phyloP scores from a whole-genome alignment of 2,888 invertebrate genomes.

The Agelastica alni region DNA sequence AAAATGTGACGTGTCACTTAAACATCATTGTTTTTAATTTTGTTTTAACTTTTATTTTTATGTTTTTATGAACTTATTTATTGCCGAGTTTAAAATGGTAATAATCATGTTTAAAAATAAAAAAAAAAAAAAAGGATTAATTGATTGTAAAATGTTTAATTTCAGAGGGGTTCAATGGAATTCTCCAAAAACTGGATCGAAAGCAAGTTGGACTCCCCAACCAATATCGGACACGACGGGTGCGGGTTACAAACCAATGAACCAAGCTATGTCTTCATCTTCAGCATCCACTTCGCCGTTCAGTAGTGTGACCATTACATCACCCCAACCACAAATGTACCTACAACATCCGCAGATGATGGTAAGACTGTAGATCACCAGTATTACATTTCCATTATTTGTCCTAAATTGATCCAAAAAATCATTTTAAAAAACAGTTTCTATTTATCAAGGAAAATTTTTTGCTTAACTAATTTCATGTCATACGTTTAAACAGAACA shows the following conservation, averaged over 20 bases:
- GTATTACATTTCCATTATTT: background rate
- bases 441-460: too few species aligned
- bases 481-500: too few species aligned
- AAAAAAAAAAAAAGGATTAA: too few species aligned
- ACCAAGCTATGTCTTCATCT: conserved; percentile 47
- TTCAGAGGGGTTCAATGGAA: conserved; percentile 87
- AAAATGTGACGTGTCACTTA: too few species aligned
- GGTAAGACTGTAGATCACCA: conserved; percentile 22
- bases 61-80: too few species aligned
- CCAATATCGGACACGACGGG: conserved; percentile 89
- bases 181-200: conserved; percentile 84
- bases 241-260: conserved; percentile 87
- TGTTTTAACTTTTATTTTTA: too few species aligned
- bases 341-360: conserved; percentile 49
- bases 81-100: too few species aligned
- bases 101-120: too few species aligned
- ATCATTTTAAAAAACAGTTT: too few species aligned
- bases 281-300: conserved; percentile 38
- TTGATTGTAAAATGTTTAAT: too few species aligned
- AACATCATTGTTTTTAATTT: too few species aligned
- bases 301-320: conserved; percentile 48
- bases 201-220: conserved; percentile 85
- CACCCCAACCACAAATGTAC: conserved; percentile 49
- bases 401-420: background rate
- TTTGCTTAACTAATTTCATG: too few species aligned